Conservation (phyloP, 1,140 invertebrate genomes). For the Aethina tumida region DNA sequence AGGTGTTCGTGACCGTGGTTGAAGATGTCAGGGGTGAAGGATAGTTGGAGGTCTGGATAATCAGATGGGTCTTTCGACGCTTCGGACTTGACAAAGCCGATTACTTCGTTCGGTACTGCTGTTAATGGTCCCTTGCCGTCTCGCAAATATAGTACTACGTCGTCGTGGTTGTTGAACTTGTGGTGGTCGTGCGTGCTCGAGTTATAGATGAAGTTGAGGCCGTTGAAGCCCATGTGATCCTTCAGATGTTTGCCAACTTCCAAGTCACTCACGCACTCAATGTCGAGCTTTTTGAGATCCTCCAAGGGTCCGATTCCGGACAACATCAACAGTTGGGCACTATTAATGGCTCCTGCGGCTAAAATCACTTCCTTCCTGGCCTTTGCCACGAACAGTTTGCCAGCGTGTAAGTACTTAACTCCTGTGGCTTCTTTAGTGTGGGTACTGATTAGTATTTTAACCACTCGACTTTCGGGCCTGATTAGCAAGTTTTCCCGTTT, state of each 20-base stretch:
- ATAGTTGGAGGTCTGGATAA: conserved; percentile 47
- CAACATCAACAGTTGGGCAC: conserved; percentile 75
- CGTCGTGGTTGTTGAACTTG: conserved; percentile 11
- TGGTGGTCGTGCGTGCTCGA: conserved; percentile 36
- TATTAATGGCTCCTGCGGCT: conserved; percentile 74
- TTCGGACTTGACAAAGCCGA: conserved; percentile 37
- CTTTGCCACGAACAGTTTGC: conserved; percentile 34
- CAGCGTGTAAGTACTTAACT: conserved; percentile 48
- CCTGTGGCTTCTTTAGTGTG: conserved; percentile 48
- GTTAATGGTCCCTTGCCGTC: conserved; percentile 37
- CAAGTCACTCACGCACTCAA: conserved; percentile 38
- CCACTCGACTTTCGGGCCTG: conserved; percentile 43
- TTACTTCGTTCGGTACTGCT: conserved; percentile 33
- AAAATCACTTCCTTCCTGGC: conserved; percentile 60
- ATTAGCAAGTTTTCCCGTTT: conserved; percentile 57
- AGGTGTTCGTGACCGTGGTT: conserved; percentile 6
- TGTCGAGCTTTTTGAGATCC: conserved; percentile 38
- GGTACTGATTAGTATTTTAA: conserved; percentile 51
- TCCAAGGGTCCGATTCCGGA: conserved; percentile 66
- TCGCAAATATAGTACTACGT: conserved; percentile 32
- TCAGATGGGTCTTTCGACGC: conserved; percentile 25
- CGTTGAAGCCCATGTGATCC: conserved; percentile 43
- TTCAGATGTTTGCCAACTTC: conserved; percentile 45
- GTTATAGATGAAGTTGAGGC: conserved; percentile 21
- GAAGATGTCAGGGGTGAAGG: conserved; percentile 11